A percentile compares a stretch with the other conserved stretches of the same genome.
Conservation (phyloP, 92 coral and sea anemone species). For the Porites rus region DNA sequence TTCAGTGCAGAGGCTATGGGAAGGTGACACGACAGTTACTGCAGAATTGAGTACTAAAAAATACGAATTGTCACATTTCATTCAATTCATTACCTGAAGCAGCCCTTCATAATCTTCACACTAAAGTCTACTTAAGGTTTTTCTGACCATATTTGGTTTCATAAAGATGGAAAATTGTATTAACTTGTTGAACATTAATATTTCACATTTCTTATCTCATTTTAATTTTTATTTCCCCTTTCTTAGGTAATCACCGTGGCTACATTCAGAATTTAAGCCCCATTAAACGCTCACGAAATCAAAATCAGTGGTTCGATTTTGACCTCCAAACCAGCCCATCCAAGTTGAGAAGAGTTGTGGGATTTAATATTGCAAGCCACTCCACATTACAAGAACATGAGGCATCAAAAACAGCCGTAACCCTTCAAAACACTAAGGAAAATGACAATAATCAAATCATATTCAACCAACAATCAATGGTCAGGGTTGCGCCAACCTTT, state of each 20-base stretch:
- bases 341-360: constrained; percentile 46
- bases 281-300: constrained; percentile 58
- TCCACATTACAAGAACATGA: constrained; percentile 37
- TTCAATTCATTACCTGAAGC: not conserved
- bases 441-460: constrained; percentile 49
- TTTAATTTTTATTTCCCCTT: constrained; percentile 41
- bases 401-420: constrained; percentile 8
- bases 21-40: not conserved
- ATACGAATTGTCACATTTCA: too few species aligned
- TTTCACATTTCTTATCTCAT: constrained; percentile 26
- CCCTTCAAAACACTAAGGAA: constrained; percentile 47
- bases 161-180: constrained; percentile 7
- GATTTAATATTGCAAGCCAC: constrained; percentile 59
- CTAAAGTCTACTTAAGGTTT: not conserved
- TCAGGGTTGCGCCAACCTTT: constrained; percentile 30
- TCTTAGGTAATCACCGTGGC: constrained; percentile 54
- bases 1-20: not conserved
- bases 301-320: constrained; percentile 58
- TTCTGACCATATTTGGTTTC: constrained; percentile 3
- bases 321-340: too few species aligned
- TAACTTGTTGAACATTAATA: constrained; percentile 7
- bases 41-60: too few species aligned
- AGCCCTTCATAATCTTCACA: constrained; percentile 4
- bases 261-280: constrained; percentile 51
- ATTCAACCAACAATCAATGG: constrained; percentile 57